Evolutionary conservation across 1,140 invertebrate genomes (phyloP), one percentile per base, ranked within the genome.

Genomic region (Calliopsis andreniformis): DNA sequence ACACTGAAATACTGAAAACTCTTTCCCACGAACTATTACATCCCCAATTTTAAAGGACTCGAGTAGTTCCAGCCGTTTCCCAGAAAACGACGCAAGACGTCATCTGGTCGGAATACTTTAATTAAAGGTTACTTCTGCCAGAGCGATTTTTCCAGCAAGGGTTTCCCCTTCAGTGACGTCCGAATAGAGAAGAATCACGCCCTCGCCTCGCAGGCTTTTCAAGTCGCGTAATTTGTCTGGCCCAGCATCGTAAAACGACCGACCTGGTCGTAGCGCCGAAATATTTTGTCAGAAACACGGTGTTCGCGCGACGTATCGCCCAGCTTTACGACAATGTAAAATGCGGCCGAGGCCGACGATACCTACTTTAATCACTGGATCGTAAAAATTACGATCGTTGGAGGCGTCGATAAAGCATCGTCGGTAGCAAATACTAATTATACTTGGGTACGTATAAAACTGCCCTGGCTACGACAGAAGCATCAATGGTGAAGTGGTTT

Each of bases 51-150:
- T n/a, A n/a, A n/a, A n/a, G n/a, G n/a, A n/a, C n/a, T n/a, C n/a
- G n/a, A n/a, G n/a, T n/a, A n/a, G n/a, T n/a, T n/a, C n/a, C n/a
- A n/a, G n/a, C n/a, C n/a, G n/a, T n/a, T n/a, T n/a, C n/a, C n/a
- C n/a, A 28, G 18, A 23, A 8, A 25, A n/a, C n/a, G 18, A 5
- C 32, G 25, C 61, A 12, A 23, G 16, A 28, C 59, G 66, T 63
- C 80, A 77, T 76, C 72, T 81, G 79, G 45, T 14, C 32, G 47
- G 71, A 64, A 82, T 83, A 83, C 75, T 83, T 83, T 83, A 83
- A 83, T 83, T 83, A 83, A 79, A 71, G 63, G 53, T 69, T 47
- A 83, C 79, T 83, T 76, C 62, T 67, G 58, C 77, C 70, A 79
- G 63, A 80, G 76, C 71, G 61, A 68, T 62, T 80, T 70, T 78